phyloP scores from a whole-genome alignment of 2,113 vertebrate genomes.

The Pelvicachromis taeniatus region DNA sequence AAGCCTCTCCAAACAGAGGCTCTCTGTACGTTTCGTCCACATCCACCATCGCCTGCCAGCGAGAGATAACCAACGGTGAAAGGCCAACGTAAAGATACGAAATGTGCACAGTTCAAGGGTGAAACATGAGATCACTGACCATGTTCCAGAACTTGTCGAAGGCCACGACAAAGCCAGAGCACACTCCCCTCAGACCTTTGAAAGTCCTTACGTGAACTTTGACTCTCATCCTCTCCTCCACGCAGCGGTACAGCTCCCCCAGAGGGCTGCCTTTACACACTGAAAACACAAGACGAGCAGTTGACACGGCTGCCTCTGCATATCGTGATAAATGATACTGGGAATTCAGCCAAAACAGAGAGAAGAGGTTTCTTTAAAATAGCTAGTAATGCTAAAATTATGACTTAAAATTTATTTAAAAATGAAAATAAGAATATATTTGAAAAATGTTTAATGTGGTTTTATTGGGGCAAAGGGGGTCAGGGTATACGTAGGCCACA shows the following conservation, averaged over 20 bases:
- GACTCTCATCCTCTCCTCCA: slow-evolving; percentile 85
- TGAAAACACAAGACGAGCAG: slow-evolving; percentile 51
- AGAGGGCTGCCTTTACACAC: slow-evolving; percentile 90
- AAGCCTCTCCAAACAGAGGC: slow-evolving; percentile 86
- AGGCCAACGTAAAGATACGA: neutral
- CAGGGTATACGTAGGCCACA: neutral
- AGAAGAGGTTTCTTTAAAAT: neutral
- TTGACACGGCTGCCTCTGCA: neutral
- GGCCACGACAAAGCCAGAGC: slow-evolving; percentile 91
- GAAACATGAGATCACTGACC: slow-evolving; percentile 69
- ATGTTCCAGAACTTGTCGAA: slow-evolving; percentile 99
- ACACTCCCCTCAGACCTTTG: slow-evolving; percentile 93
- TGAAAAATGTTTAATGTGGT: neutral
- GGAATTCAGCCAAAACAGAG: neutral
- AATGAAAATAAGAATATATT: neutral
- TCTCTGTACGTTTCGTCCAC: slow-evolving; percentile 97
- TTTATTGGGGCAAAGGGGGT: neutral
- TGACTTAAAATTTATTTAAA: neutral
- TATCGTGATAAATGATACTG: neutral
- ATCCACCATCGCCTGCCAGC: slow-evolving; percentile 87
- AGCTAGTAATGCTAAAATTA: neutral
- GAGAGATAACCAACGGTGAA: neutral
- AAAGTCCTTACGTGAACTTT: slow-evolving; percentile 95
- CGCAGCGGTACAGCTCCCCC: slow-evolving; percentile 88
- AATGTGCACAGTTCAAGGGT: neutral